Percentiles rank a stretch among this genome's conserved stretches.
Evolutionary conservation across 2,888 invertebrate species (phyloP).

Genomic region (Ormyrus nitidulus): DNA sequence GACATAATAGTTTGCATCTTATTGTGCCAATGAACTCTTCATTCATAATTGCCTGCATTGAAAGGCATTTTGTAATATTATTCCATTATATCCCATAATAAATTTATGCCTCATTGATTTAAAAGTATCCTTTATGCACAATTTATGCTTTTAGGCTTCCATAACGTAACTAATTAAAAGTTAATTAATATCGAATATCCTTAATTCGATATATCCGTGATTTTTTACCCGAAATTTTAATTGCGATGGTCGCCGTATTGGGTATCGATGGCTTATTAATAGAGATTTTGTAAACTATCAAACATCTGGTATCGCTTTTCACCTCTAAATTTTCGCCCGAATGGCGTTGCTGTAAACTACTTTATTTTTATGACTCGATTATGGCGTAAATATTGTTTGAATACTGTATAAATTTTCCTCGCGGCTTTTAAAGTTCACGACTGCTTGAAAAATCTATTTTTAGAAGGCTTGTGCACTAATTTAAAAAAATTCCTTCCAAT

Average conservation of each 20-base stretch:
- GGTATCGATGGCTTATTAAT: slow-evolving; percentile 28
- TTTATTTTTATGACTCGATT: slow-evolving; percentile 22
- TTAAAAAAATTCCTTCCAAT: slow-evolving; percentile 1
- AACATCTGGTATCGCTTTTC: slow-evolving; percentile 37
- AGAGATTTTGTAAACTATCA: slow-evolving; percentile 30
- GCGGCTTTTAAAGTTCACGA: not conserved
- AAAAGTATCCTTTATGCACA: too few species aligned
- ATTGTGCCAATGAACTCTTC: slow-evolving; percentile 25
- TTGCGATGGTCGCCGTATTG: slow-evolving; percentile 14
- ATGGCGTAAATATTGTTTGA: not conserved
- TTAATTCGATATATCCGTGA: not conserved
- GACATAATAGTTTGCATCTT: slow-evolving; percentile 14
- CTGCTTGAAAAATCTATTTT: slow-evolving; percentile 11
- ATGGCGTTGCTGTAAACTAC: not conserved
- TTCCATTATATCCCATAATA: not conserved
- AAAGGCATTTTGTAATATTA: not conserved
- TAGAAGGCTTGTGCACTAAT: slow-evolving; percentile 19
- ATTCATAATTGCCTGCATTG: slow-evolving; percentile 20
- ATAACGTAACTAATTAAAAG: too few species aligned
- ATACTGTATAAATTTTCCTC: not conserved
- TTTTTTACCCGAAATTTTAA: not conserved
- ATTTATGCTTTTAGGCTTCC: too few species aligned
- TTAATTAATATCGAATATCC: too few species aligned
- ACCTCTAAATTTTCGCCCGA: slow-evolving; percentile 21
- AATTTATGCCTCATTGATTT: too few species aligned